Percentiles rank a stretch among this genome's conserved stretches.
Conservation (phyloP, 35 echinoderm and acorn worm genomes). For the Patiria miniata region DNA sequence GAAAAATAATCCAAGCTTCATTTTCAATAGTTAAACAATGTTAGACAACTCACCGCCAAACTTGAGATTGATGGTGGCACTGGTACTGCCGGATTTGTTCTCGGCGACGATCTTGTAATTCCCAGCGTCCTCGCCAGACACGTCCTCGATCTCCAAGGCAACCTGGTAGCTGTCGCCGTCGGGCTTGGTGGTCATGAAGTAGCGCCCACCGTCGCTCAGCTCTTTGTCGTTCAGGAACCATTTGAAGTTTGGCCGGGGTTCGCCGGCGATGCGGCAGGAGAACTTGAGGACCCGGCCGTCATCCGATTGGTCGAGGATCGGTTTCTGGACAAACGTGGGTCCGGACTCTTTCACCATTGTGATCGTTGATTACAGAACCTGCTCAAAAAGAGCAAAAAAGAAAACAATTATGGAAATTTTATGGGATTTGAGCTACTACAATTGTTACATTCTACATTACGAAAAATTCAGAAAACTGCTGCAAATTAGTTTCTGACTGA, state of each 20-base stretch:
- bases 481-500: no score
- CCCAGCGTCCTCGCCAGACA: constrained; percentile 79
- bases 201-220: constrained; percentile 83
- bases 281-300: constrained; percentile 90
- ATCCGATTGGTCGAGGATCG: constrained; percentile 87
- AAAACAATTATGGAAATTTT: no score
- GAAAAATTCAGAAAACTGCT: no score
- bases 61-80: constrained; percentile 89
- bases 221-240: constrained; percentile 77
- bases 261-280: constrained; percentile 87
- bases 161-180: constrained; percentile 3
- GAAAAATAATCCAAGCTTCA: no score
- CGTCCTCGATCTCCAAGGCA: constrained; percentile 83
- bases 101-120: constrained; percentile 95
- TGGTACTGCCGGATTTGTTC: constrained; percentile 82
- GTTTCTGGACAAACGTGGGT: constrained; percentile 96
- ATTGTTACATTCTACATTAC: no score
- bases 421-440: no score
- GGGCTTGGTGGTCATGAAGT: constrained; percentile 39
- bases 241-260: constrained; percentile 85
- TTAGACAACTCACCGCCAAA: constrained; percentile 82
- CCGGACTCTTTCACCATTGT: constrained; percentile 95
- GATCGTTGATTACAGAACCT: background rate
- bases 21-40: no score
- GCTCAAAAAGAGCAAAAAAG: no score